phyloP scores from a whole-genome alignment of 2,113 vertebrate species.

The Axis porcinus region DNA sequence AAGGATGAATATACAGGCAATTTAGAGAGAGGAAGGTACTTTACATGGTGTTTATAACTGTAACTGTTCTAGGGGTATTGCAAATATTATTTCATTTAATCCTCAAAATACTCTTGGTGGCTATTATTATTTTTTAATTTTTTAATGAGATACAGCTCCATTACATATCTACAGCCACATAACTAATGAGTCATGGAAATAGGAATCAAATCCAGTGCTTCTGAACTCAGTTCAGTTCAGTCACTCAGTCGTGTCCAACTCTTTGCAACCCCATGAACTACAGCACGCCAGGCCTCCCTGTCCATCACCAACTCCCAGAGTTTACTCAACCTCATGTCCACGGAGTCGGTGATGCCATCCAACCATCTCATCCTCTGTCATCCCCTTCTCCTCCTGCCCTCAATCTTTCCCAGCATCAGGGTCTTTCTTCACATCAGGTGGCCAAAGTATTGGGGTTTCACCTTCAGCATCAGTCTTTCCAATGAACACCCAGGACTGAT shows the following conservation, averaged over 20 bases:
- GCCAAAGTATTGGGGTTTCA: neutral
- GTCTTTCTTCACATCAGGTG: neutral
- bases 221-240: neutral
- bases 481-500: neutral
- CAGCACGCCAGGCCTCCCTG: neutral
- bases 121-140: neutral
- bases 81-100: neutral
- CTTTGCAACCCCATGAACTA: neutral
- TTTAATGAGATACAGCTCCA: neutral
- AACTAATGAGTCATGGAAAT: neutral
- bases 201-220: neutral
- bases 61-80: neutral
- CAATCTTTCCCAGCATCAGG: neutral
- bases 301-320: neutral
- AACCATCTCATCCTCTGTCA: neutral
- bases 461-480: neutral
- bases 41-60: neutral
- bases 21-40: neutral
- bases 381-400: neutral
- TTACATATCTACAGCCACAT: neutral
- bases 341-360: rapidly evolving
- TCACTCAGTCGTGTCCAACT: neutral
- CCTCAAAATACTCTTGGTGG: neutral
- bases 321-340: neutral
- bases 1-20: neutral